Evolutionary conservation across 2,888 invertebrate species (phyloP), one percentile per base, ranked within the genome.

Genomic region (Ormyrus nitidulus): DNA sequence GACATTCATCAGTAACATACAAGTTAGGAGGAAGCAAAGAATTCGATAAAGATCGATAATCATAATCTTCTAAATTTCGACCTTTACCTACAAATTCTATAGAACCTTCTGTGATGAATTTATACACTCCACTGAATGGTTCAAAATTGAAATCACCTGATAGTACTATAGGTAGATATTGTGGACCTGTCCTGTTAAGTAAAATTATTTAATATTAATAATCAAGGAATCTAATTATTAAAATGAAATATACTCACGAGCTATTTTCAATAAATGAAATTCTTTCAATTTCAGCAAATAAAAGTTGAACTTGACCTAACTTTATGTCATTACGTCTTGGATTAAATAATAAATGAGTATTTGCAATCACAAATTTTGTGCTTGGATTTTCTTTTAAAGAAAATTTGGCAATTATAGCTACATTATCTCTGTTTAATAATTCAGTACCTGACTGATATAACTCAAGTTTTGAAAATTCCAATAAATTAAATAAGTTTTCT

Each of bases 331-430:
- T 94, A 58, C 99, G 92, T 84, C 92, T 94, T 0, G 97, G 98
- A 92, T 99, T 99, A 90, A 96, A 99, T 9, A 99, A 91, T 65
- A 99, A 92, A 91, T 99, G 99, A 0, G 99, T 99, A 10, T 97
- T 99, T 5, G 97, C 96, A 0, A 99, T 94, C 71, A 96, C 93
- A 59, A 98, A 90, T 7, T 93, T 91, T 0, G 91, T 91, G 1
- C 91, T 84, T 0, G 92, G 92, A 73, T 91, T 86, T 0, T 89
- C 86, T 80, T 91, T 93, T 0, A 94, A 92, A 13, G 91, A 90
- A 78, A 99, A 92, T 88, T 95, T 95, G 5, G 94, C 94, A 77
- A 98, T 92, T 9, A 98, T 88, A 0, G 95, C 99, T 70, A 99
- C 94, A 91, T 99, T 99, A 88, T 98, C 96, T 10, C 98, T 93